Percentiles rank a stretch among this genome's conserved stretches.
These are phyloP conservation scores for Montifringilla adamsi DNA, from an alignment of 2,113 vertebrate species.

Conservation along the genomic window DNA sequence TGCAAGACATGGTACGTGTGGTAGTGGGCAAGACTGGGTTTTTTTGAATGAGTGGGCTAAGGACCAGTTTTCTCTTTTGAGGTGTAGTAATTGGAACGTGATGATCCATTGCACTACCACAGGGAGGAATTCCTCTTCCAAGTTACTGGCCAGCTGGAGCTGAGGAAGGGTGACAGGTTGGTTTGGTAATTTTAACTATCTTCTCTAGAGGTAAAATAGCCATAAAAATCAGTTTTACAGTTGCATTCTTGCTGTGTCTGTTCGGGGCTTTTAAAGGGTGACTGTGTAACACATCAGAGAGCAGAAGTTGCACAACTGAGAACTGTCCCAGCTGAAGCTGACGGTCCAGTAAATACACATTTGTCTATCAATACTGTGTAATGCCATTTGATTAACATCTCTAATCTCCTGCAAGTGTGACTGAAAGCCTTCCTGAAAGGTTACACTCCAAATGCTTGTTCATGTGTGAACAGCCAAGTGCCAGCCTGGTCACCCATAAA, in stretches of 20 bases:
- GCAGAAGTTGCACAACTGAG: not conserved
- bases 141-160: not conserved
- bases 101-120: accelerated
- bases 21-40: not conserved
- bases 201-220: not conserved
- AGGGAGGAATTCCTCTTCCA: not conserved
- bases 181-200: not conserved
- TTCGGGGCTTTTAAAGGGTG: not conserved
- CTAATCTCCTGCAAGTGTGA: not conserved
- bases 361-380: not conserved
- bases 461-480: not conserved
- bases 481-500: not conserved
- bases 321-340: not conserved
- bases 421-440: not conserved
- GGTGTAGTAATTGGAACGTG: not conserved
- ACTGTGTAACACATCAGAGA: not conserved
- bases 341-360: not conserved
- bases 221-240: not conserved
- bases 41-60: not conserved
- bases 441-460: not conserved
- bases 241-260: not conserved
- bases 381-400: not conserved
- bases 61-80: not conserved
- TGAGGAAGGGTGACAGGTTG: not conserved
- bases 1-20: not conserved